Evolutionary conservation across 2,888 invertebrate species (phyloP), one percentile per base, ranked within the genome.

Genomic region (Tubiluchus corallicola): DNA sequence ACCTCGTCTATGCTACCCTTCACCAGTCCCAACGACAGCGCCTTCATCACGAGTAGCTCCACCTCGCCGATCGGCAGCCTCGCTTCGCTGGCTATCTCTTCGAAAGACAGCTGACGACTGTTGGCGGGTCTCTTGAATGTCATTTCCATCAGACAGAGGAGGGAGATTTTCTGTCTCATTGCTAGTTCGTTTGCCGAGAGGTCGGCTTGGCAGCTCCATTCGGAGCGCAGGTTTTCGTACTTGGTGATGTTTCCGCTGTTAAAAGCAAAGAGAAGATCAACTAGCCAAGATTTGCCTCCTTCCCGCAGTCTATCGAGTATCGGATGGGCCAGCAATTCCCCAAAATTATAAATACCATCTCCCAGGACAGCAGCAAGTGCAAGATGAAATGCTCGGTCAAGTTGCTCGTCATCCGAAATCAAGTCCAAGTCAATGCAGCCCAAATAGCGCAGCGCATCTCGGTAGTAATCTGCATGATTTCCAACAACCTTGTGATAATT

Each of bases 131-230:
- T 76, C 61, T 83, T 84, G 61, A 96, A 90, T 0, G 96, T 90
- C 87, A 96, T 88, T 79, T 94, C 90, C 92, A 98, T 96, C 0
- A 98, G 72, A 60, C 94, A 90, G 15, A 98, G 70, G 17, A 99
- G 71, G 0, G 87, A 85, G 48, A 98, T 88, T 68, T 98, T 99
- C 64, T 87, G 82, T 17, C 83, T 68, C 51, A 94, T 68, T 56
- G 77, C 76, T 1, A 76, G 63, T 58, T 88, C 87, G 49, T 84
- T 79, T 0, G 80, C 75, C 5, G 74, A 74, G 17, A 94, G 68
- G 65, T 90, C 88, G 0, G 84, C 56, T 63, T 64, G 57, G 48
- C 74, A 74, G 2, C 72, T 68, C 84, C 85, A 82, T 48, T 74
- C 71, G 0, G 76, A 70, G 55, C 75, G 75, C 70, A 83, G 73